Conservation (phyloP, 2,888 invertebrate species). For the Eueremaeus valkanovi region DNA sequence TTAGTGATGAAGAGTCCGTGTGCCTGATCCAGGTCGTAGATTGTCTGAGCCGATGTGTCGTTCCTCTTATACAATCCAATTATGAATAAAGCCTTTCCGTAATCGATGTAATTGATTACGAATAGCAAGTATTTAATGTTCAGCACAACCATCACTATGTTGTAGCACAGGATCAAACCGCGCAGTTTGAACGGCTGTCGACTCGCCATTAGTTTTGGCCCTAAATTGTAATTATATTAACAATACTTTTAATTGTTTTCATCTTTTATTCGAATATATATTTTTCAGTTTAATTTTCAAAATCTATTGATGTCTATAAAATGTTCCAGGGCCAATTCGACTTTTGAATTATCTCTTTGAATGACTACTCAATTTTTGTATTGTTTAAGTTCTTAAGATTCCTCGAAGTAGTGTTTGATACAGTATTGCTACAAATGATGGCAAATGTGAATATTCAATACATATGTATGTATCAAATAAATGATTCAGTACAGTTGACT, state of each 20-base stretch:
- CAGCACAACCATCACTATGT: conserved; percentile 2
- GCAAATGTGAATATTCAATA: no score
- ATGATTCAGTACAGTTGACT: no score
- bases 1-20: not conserved
- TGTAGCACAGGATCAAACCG: not conserved
- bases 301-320: no score
- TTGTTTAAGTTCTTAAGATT: no score
- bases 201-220: not conserved
- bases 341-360: no score
- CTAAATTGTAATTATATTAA: not conserved
- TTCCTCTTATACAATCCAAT: not conserved
- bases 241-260: not conserved
- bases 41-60: no score
- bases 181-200: not conserved
- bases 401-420: no score
- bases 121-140: not conserved
- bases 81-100: not conserved
- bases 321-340: no score
- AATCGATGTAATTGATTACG: not conserved
- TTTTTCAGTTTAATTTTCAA: not conserved
- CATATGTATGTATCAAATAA: no score
- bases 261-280: not conserved
- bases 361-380: no score
- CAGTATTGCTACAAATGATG: no score
- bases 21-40: not conserved